Conservation (phyloP, 2,797 vertebrate species). For the Sarcophilus harrisii region DNA sequence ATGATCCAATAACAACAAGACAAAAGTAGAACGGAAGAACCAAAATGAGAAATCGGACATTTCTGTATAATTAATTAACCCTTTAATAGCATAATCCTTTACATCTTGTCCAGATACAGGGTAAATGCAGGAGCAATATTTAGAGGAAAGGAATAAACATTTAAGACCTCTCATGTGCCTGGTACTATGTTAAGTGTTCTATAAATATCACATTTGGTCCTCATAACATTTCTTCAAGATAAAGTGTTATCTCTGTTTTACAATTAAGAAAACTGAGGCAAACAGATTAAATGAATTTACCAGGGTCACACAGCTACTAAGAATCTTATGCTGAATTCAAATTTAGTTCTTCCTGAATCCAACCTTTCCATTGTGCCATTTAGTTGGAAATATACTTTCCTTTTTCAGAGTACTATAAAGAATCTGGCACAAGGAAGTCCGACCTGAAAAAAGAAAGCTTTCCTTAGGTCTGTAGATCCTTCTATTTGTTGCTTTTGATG, state of each 20-base stretch:
- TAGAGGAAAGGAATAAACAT: neutral
- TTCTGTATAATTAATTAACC: neutral
- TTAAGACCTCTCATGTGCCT: neutral
- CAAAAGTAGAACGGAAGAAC: neutral
- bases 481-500: neutral
- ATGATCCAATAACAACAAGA: neutral
- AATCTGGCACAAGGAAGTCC: neutral
- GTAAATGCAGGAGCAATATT: neutral
- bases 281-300: neutral
- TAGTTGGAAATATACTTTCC: neutral
- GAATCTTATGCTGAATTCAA: neutral
- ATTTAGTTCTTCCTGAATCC: neutral
- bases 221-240: neutral
- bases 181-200: neutral
- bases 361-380: neutral
- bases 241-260: neutral
- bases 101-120: neutral
- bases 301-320: neutral
- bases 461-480: neutral
- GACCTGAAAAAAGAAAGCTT: neutral
- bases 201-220: neutral
- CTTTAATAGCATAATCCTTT: neutral
- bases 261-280: neutral
- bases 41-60: neutral
- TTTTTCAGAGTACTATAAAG: neutral